Evolutionary conservation across 2,113 vertebrate genomes (phyloP).

Genomic region (Cervus canadensis): DNA sequence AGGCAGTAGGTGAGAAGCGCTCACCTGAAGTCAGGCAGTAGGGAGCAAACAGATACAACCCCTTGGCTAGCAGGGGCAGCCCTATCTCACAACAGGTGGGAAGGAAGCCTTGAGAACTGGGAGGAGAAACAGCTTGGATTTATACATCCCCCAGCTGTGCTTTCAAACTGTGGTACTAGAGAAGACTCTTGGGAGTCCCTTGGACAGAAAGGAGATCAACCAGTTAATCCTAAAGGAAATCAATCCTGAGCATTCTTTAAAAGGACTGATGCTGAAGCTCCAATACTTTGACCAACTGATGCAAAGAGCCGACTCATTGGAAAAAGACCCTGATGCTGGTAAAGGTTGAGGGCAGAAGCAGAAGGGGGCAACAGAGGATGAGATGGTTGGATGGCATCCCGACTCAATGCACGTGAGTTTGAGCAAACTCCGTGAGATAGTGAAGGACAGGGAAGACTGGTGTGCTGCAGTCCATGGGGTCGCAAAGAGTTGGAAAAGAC

Average conservation of each 20-base stretch:
- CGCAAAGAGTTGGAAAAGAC: accelerated
- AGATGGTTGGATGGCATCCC: not conserved
- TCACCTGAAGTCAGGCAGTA: not conserved
- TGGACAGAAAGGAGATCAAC: not conserved
- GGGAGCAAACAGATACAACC: not conserved
- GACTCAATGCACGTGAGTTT: not conserved
- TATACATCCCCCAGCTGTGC: not conserved
- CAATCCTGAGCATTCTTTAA: not conserved
- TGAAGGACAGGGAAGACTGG: not conserved
- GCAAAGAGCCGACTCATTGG: not conserved
- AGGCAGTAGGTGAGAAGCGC: accelerated
- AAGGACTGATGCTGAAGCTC: not conserved
- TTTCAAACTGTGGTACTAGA: not conserved
- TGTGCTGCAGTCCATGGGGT: not conserved
- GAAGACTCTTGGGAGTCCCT: not conserved
- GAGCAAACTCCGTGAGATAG: not conserved
- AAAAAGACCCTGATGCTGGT: not conserved
- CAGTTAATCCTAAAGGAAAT: not conserved
- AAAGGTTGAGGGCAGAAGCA: not conserved
- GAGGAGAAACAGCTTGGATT: not conserved
- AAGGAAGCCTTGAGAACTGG: not conserved
- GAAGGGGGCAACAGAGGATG: not conserved
- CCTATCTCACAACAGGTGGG: not conserved
- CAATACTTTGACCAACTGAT: not conserved
- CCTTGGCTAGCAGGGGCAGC: not conserved